Evolutionary conservation across 92 coral and sea anemone genomes (phyloP), one percentile per base, ranked within the genome.

Genomic region (Heliopora coerulea): DNA sequence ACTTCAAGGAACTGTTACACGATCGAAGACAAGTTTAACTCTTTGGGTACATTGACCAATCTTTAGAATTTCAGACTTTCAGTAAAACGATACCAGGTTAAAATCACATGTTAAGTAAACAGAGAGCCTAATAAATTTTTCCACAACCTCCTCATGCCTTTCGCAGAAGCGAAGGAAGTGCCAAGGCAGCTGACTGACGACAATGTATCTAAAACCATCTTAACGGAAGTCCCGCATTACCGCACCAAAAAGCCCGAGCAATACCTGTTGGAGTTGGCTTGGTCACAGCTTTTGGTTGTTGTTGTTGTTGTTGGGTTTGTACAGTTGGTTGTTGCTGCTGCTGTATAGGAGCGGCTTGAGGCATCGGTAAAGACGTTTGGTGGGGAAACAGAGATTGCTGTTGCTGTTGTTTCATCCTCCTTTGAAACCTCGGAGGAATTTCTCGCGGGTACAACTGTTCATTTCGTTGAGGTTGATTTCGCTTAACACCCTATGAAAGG

Each of bases 361-460:
- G n/a, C 2, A 15, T n/a, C 2, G 52, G 52, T 15, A 8, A 2
- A 33, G 85, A 87, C 73, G 86, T 84, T 27, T 86, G 96, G 52
- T 77, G 90, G 34, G 86, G 89, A 44, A 67, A 67, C 59, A 67
- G 58, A 67, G 74, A 29, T 28, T 83, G 88, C 49, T 85, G 89
- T 40, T 86, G 89, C 29, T 88, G 91, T 54, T 91, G 97, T 56
- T 89, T 91, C 83, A 87, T 86, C 42, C 86, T 86, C 76, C 88
- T 87, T 63, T 89, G 97, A 65, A 91, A 91, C 39, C 97, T 81
- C 27, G 97, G 97, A 49, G 97, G 97, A 26, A 91, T 91, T 81
- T 91, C 97, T 25, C 97, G 82, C 7, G 97, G 97, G 42, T 91
- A 91, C 65, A 87, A 91, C 57, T 91, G 97, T 65, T 91, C 97